phyloP scores from a whole-genome alignment of 1,140 invertebrate species.

The Heliconius hewitsoni region DNA sequence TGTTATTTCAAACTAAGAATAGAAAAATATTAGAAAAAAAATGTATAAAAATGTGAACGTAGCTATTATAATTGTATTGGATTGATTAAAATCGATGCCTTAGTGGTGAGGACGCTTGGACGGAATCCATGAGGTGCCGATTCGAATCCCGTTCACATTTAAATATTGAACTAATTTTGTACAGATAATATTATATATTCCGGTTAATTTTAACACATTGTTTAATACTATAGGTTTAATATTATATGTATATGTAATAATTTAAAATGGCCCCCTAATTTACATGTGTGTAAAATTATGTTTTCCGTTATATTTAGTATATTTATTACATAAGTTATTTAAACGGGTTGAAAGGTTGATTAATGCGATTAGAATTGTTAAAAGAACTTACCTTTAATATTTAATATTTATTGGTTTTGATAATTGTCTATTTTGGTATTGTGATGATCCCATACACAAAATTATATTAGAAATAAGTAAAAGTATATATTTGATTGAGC shows the following conservation, averaged over 20 bases:
- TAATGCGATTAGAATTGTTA: background rate
- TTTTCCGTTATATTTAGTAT: background rate
- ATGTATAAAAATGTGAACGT: too few species aligned
- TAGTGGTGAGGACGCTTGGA: too few species aligned
- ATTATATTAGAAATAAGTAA: constrained; percentile 20
- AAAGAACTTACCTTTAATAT: background rate
- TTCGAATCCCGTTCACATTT: too few species aligned
- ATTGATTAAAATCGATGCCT: too few species aligned
- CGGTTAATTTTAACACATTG: background rate
- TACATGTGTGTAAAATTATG: background rate
- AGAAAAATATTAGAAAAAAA: too few species aligned
- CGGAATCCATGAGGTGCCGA: too few species aligned
- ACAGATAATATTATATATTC: background rate
- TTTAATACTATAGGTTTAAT: background rate
- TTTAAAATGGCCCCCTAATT: background rate
- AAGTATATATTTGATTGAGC: constrained; percentile 9
- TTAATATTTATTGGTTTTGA: background rate
- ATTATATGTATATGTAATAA: background rate
- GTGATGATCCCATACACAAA: background rate
- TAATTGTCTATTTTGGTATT: constrained; percentile 7
- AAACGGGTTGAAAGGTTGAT: constrained; percentile 1
- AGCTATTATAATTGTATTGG: too few species aligned
- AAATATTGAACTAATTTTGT: background rate
- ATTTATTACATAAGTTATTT: background rate
- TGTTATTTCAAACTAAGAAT: too few species aligned